Percentiles rank a stretch among this genome's conserved stretches.
These are phyloP conservation scores for Epinotia nisella DNA, from an alignment of 2,888 invertebrate genomes.

Conservation along the genomic window DNA sequence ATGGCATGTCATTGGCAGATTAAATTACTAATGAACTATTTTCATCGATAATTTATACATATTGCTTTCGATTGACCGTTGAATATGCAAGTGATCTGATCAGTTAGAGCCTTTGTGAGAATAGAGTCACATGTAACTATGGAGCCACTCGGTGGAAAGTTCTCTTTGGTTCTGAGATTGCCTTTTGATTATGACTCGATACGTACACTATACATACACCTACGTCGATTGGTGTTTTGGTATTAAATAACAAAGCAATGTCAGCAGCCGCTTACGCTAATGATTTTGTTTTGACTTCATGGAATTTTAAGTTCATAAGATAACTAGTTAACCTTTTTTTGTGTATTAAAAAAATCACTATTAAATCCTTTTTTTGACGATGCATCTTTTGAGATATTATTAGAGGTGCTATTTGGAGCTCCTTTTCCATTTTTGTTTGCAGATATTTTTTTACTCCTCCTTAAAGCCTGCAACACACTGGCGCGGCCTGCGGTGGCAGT, in stretches of 20 bases:
- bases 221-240: constrained; percentile 6
- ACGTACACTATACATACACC: background rate
- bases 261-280: background rate
- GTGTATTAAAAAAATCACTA: no score
- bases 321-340: no score
- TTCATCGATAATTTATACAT: constrained; percentile 40
- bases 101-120: background rate
- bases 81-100: constrained; percentile 32
- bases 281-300: background rate
- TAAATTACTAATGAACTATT: constrained; percentile 40
- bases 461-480: no score
- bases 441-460: no score
- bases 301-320: background rate
- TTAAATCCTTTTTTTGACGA: no score
- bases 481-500: no score
- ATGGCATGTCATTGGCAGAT: constrained; percentile 33
- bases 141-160: background rate
- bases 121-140: background rate
- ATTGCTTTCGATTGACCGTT: constrained; percentile 39
- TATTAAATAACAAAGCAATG: background rate
- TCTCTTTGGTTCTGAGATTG: background rate
- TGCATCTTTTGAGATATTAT: no score
- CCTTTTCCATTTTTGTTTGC: no score
- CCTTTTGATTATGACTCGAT: constrained; percentile 1
- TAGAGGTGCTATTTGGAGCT: no score